Evolutionary conservation across 2,113 vertebrate species (phyloP), one percentile per base, ranked within the genome.

Genomic region (Cranoglanis bouderius): DNA sequence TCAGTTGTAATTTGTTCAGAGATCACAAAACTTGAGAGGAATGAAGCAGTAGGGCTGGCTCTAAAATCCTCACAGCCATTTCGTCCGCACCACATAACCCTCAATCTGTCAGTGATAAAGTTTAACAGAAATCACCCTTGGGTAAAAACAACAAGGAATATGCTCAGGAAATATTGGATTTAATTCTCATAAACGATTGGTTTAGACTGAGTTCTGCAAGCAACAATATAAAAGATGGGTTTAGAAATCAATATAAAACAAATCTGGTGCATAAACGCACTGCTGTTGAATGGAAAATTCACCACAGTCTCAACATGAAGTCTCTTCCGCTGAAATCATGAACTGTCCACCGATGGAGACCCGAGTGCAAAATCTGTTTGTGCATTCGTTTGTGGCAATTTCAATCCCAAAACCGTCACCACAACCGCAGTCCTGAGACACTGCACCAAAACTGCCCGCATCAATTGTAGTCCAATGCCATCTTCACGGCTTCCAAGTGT

Each of bases 111-210:
- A 82, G 29, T 57, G 32, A 55, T 57, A 55, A 82, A 82, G 51
- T 57, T 82, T 19, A 55, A 57, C 49, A 82, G n/a, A 82, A 82
- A 35, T 55, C 49, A 35, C 16, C 78, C 78, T 35, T 38, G 21
- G 78, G 51, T 51, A 57, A 35, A n/a, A 32, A 55, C 32, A 53
- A 81, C 29, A 81, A 55, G 49, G 77, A 53, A 81, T 81, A 53
- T 81, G 46, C 16, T 81, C 14, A 32, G 75, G 75, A 78, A 78
- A 49, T 26, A n/a, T 21, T 82, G n/a, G n/a, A 55, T 32, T 82
- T 82, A 82, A 82, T 82, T 82, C 35, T 82, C 81, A 26, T 82
- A 82, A 40, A 82, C 10, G 40, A 21, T 40, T 40, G 55, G 81
- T 59, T 82, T 82, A 57, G 8, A 38, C 51, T 35, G 9, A 24